Conservation (phyloP, 2,113 vertebrate genomes). For the Oryzias celebensis region DNA sequence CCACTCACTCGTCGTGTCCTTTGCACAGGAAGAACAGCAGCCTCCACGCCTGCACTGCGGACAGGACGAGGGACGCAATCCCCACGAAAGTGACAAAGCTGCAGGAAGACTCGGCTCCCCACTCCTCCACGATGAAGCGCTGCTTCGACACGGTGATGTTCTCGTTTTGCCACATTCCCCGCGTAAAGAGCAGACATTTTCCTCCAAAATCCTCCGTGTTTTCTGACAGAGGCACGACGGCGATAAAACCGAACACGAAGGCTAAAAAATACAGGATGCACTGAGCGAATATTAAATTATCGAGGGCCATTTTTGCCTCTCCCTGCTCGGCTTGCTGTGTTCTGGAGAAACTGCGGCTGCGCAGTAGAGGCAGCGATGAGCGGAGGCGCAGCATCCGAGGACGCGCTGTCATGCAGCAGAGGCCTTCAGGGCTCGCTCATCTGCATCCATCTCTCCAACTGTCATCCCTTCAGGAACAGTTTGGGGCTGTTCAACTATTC, state of each 20-base stretch:
- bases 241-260: conserved; percentile 90
- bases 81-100: conserved; percentile 91
- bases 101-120: conserved; percentile 92
- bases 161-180: conserved; percentile 96
- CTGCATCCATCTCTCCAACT: conserved; percentile 7
- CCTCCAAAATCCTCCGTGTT: conserved; percentile 91
- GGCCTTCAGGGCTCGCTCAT: conserved; percentile 45
- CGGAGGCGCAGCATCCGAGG: conserved; percentile 62
- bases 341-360: conserved; percentile 62
- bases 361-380: conserved; percentile 51
- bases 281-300: conserved; percentile 88
- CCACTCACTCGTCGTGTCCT: conserved; percentile 94
- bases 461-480: not conserved
- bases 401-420: conserved; percentile 37
- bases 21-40: conserved; percentile 94
- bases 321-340: conserved; percentile 38
- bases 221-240: conserved; percentile 92
- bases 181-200: conserved; percentile 92
- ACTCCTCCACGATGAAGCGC: conserved; percentile 95
- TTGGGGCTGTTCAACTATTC: not conserved
- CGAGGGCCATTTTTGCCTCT: conserved; percentile 83
- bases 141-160: conserved; percentile 92
- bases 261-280: conserved; percentile 90
- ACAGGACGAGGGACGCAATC: conserved; percentile 89
- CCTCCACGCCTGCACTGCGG: conserved; percentile 94